phyloP scores from a whole-genome alignment of 2,113 vertebrate genomes.

The Heliornis fulica region DNA sequence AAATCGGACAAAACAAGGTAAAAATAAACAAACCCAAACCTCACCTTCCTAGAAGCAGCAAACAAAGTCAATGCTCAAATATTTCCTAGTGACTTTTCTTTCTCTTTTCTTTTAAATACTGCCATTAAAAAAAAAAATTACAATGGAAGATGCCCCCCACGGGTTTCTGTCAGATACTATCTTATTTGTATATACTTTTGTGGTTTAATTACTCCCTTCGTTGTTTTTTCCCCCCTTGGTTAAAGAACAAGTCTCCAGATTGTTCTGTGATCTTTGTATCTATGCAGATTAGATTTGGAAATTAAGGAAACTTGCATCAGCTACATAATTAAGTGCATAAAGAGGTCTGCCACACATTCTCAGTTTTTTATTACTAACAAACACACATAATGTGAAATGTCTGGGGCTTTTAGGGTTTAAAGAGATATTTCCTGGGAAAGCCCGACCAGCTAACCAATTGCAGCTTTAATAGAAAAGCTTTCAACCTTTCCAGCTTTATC shows the following conservation, averaged over 20 bases:
- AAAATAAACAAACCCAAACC: not conserved
- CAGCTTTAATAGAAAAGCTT: not conserved
- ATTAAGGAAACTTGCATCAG: constrained; percentile 45
- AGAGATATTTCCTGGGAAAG: not conserved
- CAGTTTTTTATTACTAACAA: not conserved
- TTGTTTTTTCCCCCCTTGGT: not conserved
- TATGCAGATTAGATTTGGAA: constrained; percentile 59
- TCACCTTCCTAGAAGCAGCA: not conserved
- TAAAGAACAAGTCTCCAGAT: constrained; percentile 59
- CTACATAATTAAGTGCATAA: constrained; percentile 63
- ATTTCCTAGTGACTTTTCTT: constrained; percentile 25
- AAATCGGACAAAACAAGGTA: not conserved
- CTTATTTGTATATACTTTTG: constrained; percentile 71
- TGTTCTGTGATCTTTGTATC: constrained; percentile 67
- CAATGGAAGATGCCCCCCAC: constrained; percentile 52
- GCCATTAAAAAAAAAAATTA: not conserved
- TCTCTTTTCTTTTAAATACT: constrained; percentile 47
- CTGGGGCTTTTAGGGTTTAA: not conserved
- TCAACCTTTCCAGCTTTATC: not conserved
- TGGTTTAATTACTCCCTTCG: constrained; percentile 72
- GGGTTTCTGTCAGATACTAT: constrained; percentile 72
- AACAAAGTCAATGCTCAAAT: not conserved
- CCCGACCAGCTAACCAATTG: not conserved
- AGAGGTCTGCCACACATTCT: not conserved
- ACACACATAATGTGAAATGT: not conserved